Evolutionary conservation across 2,888 invertebrate species (phyloP), one percentile per base, ranked within the genome.

Genomic region (Apoda limacodes): DNA sequence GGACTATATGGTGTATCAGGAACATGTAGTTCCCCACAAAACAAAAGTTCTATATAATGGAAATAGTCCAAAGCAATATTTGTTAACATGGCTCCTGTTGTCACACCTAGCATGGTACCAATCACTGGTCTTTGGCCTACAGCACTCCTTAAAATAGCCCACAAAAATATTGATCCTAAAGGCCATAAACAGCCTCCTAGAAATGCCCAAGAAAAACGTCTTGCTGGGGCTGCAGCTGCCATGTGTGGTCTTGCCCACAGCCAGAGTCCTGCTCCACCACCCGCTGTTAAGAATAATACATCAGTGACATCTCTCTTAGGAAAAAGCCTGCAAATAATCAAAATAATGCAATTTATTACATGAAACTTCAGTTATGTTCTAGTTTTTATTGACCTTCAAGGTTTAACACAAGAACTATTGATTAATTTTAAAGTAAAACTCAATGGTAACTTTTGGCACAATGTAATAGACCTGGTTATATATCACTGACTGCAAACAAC

Each of bases 111-210:
- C 19, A 86, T 46, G 15, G 88, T 86, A 43, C 89, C 87, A 13
- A 90, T 48, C 4, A 84, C 61, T 22, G 88, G 85, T 57, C 86
- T 86, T 43, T 87, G 83, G 1, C 92, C 92, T 25, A 95, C 75
- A 20, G 91, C 80, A 45, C 90, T 90, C 55, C 93, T 87, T 22
- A 92, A 70, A 20, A 95, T 88, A 5, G 95, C 95, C 92, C 95
- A 95, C 40, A 90, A 74, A 34, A 96, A 83, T 25, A 95, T 90
- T 0, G 95, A 94, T 9, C 96, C 95, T 56, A 96, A 86, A 42
- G 93, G 93, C 82, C 95, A 91, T 12, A 95, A 82, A 6, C 91
- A 82, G 24, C 93, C 88, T 29, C 92, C 91, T 35, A 89, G 53
- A 40, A 85, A 92, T 82, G 88, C 90, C 81, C 88, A 93, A 15